Evolutionary conservation across 2,113 vertebrate genomes (phyloP).

Genomic region (Gadus macrocephalus): DNA sequence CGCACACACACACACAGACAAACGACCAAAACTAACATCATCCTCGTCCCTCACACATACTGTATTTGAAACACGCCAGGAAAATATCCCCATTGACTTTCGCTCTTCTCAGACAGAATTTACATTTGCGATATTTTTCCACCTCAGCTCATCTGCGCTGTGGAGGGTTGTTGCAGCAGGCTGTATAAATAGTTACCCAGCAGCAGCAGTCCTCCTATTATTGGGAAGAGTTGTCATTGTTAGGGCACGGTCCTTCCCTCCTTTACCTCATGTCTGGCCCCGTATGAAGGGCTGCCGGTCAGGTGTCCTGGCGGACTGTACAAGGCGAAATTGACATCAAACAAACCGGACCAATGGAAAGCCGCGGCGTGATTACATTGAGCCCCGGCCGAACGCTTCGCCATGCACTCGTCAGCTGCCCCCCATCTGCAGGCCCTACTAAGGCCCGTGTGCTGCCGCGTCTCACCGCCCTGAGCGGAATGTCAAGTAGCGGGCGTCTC

Average conservation of each 20-base stretch:
- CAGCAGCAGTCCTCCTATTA: slow-evolving; percentile 27
- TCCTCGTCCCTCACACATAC: no score
- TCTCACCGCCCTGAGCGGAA: slow-evolving; percentile 50
- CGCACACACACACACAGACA: no score
- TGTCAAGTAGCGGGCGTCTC: slow-evolving; percentile 55
- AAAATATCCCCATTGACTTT: not conserved
- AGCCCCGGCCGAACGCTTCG: not conserved
- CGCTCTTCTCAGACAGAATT: not conserved
- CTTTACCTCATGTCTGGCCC: slow-evolving; percentile 62
- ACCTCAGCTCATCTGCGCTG: not conserved
- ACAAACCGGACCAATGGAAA: slow-evolving; percentile 54
- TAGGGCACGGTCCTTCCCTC: slow-evolving; percentile 39
- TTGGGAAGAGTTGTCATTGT: slow-evolving; percentile 45
- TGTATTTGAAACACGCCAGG: not conserved
- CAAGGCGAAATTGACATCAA: slow-evolving; percentile 52
- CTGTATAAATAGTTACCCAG: slow-evolving; percentile 7
- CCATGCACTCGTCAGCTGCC: slow-evolving; percentile 35
- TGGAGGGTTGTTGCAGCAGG: slow-evolving; percentile 9
- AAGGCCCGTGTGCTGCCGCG: slow-evolving; percentile 55
- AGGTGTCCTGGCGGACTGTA: slow-evolving; percentile 47
- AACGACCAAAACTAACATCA: no score
- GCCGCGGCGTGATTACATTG: slow-evolving; percentile 29
- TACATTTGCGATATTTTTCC: not conserved
- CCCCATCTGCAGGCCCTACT: slow-evolving; percentile 53
- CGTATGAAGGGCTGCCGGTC: slow-evolving; percentile 45